Evolutionary conservation across 2,888 invertebrate genomes (phyloP).

Genomic region (Rhorus exstirpatorius): DNA sequence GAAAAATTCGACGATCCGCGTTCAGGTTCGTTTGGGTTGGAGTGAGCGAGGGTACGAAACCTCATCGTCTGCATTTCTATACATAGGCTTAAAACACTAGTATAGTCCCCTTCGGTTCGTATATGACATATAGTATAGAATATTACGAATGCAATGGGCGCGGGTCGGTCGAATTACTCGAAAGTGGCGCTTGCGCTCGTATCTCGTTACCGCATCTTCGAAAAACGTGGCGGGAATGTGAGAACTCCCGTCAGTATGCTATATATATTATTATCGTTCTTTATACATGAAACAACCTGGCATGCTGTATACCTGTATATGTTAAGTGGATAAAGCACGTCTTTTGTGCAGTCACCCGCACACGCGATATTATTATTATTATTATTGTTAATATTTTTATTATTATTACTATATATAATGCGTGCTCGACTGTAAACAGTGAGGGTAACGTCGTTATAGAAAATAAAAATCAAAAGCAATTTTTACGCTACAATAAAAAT

Average conservation of each 20-base stretch:
- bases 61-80: too few relatives aligned
- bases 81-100: too few relatives aligned
- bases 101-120: conserved; percentile 16
- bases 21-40: too few relatives aligned
- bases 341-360: conserved; percentile 47
- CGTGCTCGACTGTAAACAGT: neutral
- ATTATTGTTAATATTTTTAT: too few relatives aligned
- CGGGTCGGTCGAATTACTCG: conserved; percentile 39
- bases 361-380: conserved; percentile 7
- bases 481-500: conserved; percentile 38
- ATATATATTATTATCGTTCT: neutral
- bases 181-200: conserved; percentile 49
- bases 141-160: conserved; percentile 35
- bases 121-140: conserved; percentile 7
- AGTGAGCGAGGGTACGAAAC: too few relatives aligned
- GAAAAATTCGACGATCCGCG: too few relatives aligned
- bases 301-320: neutral
- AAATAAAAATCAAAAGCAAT: conserved; percentile 8
- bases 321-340: conserved; percentile 32
- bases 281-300: neutral
- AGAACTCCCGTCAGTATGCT: conserved; percentile 42
- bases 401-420: too few relatives aligned
- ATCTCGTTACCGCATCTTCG: conserved; percentile 45
- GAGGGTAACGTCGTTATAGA: neutral
- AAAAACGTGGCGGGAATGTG: conserved; percentile 51